Conservation (phyloP, 2,113 vertebrate genomes). For the Eulemur macaco region DNA sequence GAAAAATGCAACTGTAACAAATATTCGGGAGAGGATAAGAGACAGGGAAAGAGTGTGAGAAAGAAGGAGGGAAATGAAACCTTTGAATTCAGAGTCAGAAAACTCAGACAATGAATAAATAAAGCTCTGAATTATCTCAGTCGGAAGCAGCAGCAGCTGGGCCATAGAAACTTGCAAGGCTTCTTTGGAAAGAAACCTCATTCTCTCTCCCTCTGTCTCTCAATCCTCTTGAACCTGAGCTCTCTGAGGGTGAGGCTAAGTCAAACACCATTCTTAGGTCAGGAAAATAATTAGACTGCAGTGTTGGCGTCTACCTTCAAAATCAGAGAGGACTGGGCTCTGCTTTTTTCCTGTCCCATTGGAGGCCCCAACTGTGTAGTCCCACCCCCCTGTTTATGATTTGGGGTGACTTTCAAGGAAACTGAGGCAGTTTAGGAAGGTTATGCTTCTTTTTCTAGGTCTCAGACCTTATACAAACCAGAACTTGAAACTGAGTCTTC, state of each 20-base stretch:
- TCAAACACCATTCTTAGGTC: conserved; percentile 86
- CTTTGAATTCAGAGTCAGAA: conserved; percentile 71
- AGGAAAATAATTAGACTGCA: conserved; percentile 88
- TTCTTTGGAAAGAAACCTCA: conserved; percentile 70
- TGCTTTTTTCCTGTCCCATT: too few species aligned
- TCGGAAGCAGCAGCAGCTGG: conserved; percentile 78
- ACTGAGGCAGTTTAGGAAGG: not conserved
- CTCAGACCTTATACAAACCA: not conserved
- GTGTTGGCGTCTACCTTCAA: conserved; percentile 82
- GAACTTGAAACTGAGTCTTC: not conserved
- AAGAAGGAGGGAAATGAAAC: conserved; percentile 53
- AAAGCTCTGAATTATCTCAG: conserved; percentile 79
- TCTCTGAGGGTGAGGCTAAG: conserved; percentile 81
- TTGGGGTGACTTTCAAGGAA: not conserved
- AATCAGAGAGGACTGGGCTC: conserved; percentile 77
- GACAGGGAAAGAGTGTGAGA: not conserved
- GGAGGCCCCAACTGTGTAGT: not conserved
- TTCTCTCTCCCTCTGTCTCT: not conserved
- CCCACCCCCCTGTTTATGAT: rapidly evolving
- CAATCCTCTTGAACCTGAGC: conserved; percentile 77
- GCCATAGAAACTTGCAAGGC: conserved; percentile 73
- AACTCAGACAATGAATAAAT: conserved; percentile 82
- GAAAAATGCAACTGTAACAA: conserved; percentile 83
- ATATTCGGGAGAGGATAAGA: conserved; percentile 63
- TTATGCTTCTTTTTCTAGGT: not conserved